Base-by-base conservation (phyloP, 2,113 vertebrate genomes). In the Eulemur macaco region DNA sequence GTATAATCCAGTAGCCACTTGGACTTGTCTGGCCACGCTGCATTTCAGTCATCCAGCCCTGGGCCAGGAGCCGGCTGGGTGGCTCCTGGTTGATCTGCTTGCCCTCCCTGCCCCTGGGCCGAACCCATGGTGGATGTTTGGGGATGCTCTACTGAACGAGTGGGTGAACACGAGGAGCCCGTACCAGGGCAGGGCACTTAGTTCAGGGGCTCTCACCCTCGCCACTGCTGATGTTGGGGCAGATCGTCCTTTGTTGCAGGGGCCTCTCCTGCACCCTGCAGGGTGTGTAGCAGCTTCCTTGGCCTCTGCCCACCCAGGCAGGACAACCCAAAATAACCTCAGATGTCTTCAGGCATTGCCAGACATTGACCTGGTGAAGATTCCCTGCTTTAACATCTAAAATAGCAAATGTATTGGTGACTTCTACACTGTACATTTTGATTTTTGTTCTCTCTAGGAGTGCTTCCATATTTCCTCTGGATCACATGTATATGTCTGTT, bases 91-190 rank as follows among this genome's bases (percentile, higher is more conserved):
- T 66, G 18, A 23, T 25, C 7, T 25, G 0, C n/a, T 13, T 3
- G 6, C 14, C 4, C 3, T 7, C 27, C 8, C 29, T 20, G 52
- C 25, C 10, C 58, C 42, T 29, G 9, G 29, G n/a, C 50, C 6
- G 31, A 20, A 47, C 69, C 47, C 6, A 3, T 0, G 1, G 20
- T 4, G 69, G 31, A 3, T 1, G 9, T 39, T 8, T 17, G 17
- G 34, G 12, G 4, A 3, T 5, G 5, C 3, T 45, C 66, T 27
- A 0, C 4, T 1, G 2, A 52, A 0, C 5, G 21, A 54, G 6
- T 1, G 25, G 17, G 1, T n/a, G 11, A 1, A 34, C 39, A 3
- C 1, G 0, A 3, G 27, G 7, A 50, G 5, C 12, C 52, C 23
- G 8, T 10, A 5, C 21, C 12, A 52, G 13, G 37, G 18, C 5